These are phyloP conservation scores for Diploscapter pachys DNA, from an alignment of 1,140 invertebrate genomes.

Conservation along the genomic window DNA sequence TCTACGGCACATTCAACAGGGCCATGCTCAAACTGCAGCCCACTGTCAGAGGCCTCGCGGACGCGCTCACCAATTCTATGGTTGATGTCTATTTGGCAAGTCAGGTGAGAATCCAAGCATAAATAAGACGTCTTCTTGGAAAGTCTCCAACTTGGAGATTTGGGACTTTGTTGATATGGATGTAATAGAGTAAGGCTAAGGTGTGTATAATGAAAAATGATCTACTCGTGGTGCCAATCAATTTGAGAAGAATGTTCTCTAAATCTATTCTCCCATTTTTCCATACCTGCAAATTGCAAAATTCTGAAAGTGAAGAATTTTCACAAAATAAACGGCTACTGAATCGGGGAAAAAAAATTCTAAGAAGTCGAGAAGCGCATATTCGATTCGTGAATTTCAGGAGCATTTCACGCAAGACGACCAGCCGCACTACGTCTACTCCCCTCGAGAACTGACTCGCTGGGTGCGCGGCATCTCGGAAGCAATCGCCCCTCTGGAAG, in stretches of 20 bases:
- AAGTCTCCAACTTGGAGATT: background rate
- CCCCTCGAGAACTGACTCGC: slow-evolving; percentile 97
- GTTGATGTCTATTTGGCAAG: slow-evolving; percentile 95
- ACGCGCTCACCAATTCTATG: slow-evolving; percentile 96
- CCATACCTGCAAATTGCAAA: too few species aligned
- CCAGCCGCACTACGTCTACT: slow-evolving; percentile 99
- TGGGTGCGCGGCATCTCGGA: slow-evolving; percentile 99
- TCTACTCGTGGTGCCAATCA: background rate
- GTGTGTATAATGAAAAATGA: background rate
- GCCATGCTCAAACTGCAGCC: slow-evolving; percentile 92
- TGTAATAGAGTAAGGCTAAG: background rate
- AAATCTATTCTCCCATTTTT: too few species aligned
- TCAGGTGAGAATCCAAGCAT: slow-evolving; percentile 67
- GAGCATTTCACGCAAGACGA: slow-evolving; percentile 98
- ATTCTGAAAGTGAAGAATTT: too few species aligned
- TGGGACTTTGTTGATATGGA: background rate
- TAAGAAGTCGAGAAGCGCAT: background rate
- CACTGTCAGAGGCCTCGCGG: slow-evolving; percentile 81
- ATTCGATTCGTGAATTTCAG: slow-evolving; percentile 37
- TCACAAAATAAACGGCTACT: too few species aligned
- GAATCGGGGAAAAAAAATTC: background rate
- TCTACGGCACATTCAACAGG: slow-evolving; percentile 92
- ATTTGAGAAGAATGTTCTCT: background rate
- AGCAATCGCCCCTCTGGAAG: slow-evolving; percentile 87
- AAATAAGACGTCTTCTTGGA: background rate